Percentiles rank a stretch among this genome's conserved stretches.
phyloP scores from a whole-genome alignment of 92 coral and sea anemone genomes.

The Paramuricea clavata region DNA sequence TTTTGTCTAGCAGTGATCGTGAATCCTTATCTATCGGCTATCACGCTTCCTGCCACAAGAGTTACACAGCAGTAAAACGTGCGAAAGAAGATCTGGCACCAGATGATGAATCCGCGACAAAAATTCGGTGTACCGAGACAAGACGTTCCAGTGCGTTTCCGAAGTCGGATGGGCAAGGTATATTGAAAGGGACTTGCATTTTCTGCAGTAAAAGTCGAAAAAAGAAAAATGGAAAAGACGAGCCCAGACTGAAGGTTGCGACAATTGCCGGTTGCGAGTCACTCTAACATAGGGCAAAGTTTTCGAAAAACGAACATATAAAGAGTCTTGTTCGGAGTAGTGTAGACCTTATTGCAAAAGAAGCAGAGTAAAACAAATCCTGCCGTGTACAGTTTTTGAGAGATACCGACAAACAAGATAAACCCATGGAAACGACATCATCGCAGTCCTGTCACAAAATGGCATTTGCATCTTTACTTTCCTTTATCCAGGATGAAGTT shows the following conservation, averaged over 20 bases:
- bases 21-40: slow-evolving; percentile 5
- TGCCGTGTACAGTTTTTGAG: slow-evolving; percentile 23
- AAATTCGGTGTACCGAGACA: slow-evolving; percentile 5
- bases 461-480: slow-evolving; percentile 35
- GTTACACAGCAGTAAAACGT: slow-evolving; percentile 25
- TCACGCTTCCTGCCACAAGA: slow-evolving; percentile 5
- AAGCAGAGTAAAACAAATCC: slow-evolving; percentile 38
- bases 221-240: slow-evolving; percentile 38
- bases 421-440: slow-evolving; percentile 4
- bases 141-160: slow-evolving; percentile 20
- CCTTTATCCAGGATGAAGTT: slow-evolving; percentile 35
- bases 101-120: not conserved
- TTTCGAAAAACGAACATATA: slow-evolving; percentile 34
- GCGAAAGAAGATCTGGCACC: not conserved
- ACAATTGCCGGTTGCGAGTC: slow-evolving; percentile 33
- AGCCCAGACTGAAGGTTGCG: slow-evolving; percentile 35
- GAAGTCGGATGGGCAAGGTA: slow-evolving; percentile 21
- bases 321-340: slow-evolving; percentile 36
- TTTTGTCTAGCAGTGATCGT: slow-evolving; percentile 15
- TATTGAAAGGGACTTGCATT: slow-evolving; percentile 37
- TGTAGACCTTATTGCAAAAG: slow-evolving; percentile 45
- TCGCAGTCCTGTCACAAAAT: slow-evolving; percentile 24
- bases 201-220: slow-evolving; percentile 40
- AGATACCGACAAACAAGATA: slow-evolving; percentile 33
- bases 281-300: slow-evolving; percentile 9